Base-by-base conservation (phyloP, 2,797 vertebrate genomes). In the Chaetodon trifasciatus region DNA sequence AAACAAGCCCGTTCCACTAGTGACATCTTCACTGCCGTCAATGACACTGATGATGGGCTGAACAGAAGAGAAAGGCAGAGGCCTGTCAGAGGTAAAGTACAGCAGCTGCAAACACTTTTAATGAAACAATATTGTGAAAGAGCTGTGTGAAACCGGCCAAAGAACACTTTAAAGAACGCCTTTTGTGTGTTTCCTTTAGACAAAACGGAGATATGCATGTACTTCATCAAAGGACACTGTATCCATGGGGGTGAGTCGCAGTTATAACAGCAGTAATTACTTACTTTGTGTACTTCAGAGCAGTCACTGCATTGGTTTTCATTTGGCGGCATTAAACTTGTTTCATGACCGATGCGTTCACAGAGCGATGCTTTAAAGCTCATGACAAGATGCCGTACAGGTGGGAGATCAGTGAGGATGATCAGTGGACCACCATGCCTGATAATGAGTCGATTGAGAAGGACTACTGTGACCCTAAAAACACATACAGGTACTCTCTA, bases 141-240 rank as follows among this genome's bases (percentile, higher is more conserved):
- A 71, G 35, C 4, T n/a, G 0, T 47, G 1, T 50, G 13, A 62
- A 32, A 46, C 53, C 9, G 21, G 7, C 17, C 2, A 21, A 11
- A 1, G 8, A 52, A 17, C 1, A 37, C 15, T 57, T 24, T 10
- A 21, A n/a, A 5, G 21, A 24, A 16, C 4, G 11, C n/a, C 28
- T 44, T 52, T 47, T 56, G 4, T 44, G 42, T 83, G 0, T 78
- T 35, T 85, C 65, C 52, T 66, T 46, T 8, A 95, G 95, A 94
- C 62, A 96, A 95, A 92, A 94, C 80, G 0, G 94, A 94, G 81
- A 96, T 96, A 53, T 96, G 96, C 79, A 78, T 95, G 92, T 94
- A 67, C 88, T 95, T 89, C 85, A 82, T 96, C 72, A 95, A 93
- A 84, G 95, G 95, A 50, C 6, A 23, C 75, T 96, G 95, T 70